A percentile compares a stretch with the other conserved stretches of the same genome.
These are phyloP conservation scores for Merops nubicus DNA, from an alignment of 2,113 vertebrate species.

Conservation along the genomic window DNA sequence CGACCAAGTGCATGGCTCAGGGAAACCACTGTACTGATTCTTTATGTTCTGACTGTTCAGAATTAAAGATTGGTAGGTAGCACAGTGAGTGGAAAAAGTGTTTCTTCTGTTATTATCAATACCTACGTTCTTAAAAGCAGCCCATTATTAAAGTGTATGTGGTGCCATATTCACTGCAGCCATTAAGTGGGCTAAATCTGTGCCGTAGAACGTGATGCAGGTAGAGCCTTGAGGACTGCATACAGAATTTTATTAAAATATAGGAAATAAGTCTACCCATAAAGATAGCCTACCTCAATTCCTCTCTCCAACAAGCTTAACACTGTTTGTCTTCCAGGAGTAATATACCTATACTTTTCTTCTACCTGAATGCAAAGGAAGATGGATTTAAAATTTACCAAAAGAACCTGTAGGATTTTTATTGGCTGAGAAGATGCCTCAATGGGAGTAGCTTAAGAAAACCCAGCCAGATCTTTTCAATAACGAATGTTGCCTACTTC, in stretches of 20 bases:
- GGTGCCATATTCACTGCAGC: background rate
- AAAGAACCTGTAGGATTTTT: background rate
- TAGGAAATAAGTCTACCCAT: background rate
- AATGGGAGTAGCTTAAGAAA: background rate
- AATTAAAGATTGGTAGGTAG: background rate
- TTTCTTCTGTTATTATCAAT: background rate
- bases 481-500: background rate
- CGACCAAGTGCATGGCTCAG: background rate
- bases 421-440: background rate
- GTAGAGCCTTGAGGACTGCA: background rate
- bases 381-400: background rate
- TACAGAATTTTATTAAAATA: background rate
- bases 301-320: background rate
- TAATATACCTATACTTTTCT: background rate
- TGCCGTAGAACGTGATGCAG: fast-evolving
- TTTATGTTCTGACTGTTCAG: background rate
- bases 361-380: background rate
- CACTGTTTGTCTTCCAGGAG: background rate
- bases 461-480: fast-evolving
- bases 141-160: background rate
- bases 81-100: background rate
- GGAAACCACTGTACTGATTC: background rate
- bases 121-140: background rate
- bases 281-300: background rate
- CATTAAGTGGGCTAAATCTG: background rate